These are phyloP conservation scores for Helostoma temminkii DNA, from an alignment of 2,797 vertebrate species.

Conservation along the genomic window DNA sequence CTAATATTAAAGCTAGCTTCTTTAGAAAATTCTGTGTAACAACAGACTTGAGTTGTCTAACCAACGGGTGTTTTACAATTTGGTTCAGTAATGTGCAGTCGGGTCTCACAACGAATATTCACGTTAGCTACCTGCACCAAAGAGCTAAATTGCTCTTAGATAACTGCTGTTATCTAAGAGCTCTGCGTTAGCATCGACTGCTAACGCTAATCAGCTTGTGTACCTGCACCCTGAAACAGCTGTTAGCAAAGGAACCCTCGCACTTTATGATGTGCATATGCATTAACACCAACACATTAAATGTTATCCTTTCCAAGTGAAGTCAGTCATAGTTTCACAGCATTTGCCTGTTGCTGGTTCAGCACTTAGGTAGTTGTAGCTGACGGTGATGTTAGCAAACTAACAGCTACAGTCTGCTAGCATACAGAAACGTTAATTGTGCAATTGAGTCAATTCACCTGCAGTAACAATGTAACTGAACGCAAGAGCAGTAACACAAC, in stretches of 20 bases:
- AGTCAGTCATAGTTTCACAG: neutral
- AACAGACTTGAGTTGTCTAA: rapidly evolving
- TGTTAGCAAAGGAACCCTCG: neutral
- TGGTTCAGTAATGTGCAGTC: neutral
- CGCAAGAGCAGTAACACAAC: neutral
- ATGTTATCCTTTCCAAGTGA: neutral
- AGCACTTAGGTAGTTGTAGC: neutral
- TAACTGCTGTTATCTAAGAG: slow-evolving; percentile 43
- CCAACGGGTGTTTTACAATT: rapidly evolving
- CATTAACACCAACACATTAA: rapidly evolving
- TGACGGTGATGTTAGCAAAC: slow-evolving; percentile 12
- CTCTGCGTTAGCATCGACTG: slow-evolving; percentile 29
- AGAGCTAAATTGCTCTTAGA: slow-evolving; percentile 9
- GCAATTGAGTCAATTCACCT: neutral
- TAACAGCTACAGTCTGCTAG: slow-evolving; percentile 24
- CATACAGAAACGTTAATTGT: neutral
- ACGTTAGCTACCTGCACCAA: slow-evolving; percentile 15
- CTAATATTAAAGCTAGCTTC: rapidly evolving
- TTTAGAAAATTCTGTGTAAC: rapidly evolving
- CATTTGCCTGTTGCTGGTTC: slow-evolving; percentile 38
- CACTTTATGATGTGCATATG: neutral
- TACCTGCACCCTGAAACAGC: neutral
- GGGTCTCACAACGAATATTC: slow-evolving; percentile 34
- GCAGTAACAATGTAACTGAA: neutral
- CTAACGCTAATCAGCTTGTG: slow-evolving; percentile 18